Evolutionary conservation across 2,113 vertebrate species (phyloP), one percentile per base, ranked within the genome.

Genomic region (Tachysurus vachellii): DNA sequence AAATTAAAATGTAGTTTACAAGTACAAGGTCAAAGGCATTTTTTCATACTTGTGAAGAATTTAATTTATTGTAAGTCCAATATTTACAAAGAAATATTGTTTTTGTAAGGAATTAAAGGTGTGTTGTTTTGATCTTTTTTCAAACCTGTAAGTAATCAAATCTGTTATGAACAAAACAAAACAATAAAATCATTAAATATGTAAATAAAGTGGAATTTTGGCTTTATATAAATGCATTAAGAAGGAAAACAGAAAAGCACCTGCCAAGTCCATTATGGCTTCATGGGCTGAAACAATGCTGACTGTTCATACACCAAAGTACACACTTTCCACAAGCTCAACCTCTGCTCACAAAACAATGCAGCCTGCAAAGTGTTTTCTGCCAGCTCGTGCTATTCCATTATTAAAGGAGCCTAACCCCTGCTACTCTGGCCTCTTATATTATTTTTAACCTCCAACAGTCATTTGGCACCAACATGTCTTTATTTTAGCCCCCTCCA

Each of bases 391-490:
- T 93, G 92, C 93, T 94, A 91, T 91, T 93, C 91, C 92, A 95
- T 95, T 95, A 95, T 95, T 95, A 95, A 92, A 91, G 89, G 93
- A 89, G 61, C 83, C 88, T 90, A 68, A 89, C 92, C 92, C 90
- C 88, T 84, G 90, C 88, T 83, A 93, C 92, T 94, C 92, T 82
- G 92, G 94, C 94, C 93, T 92, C 93, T 94, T 91, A 95, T 95
- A 94, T 94, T 95, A 91, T 93, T 95, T 93, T 94, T 88, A 90
- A 93, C 94, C 93, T 94, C 95, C 93, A 93, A 94, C 94, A 87
- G 94, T 93, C 93, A 93, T 94, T 95, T 96, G 95, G 95, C 95
- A 95, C 93, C 76, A 92, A 94, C 91, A 90, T 92, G 91, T 94
- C 92, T 94, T 95, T 93, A 94, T 94, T 94, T 94, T 93, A 90